phyloP scores from a whole-genome alignment of 2,797 vertebrate genomes.

The Oreochromis mossambicus region DNA sequence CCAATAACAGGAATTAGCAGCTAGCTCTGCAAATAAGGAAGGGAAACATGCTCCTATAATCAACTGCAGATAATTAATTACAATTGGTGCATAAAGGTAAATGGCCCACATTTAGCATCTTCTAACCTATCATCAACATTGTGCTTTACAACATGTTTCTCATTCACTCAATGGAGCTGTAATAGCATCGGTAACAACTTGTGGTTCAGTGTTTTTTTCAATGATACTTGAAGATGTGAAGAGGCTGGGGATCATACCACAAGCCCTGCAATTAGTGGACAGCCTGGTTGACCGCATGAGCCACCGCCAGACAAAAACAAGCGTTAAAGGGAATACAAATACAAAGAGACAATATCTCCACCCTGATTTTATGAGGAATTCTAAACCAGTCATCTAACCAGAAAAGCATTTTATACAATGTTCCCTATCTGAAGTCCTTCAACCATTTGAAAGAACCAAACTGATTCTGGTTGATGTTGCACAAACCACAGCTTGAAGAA shows the following conservation, averaged over 20 bases:
- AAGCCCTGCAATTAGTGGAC: not conserved
- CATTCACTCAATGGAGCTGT: not conserved
- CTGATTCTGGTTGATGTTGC: not conserved
- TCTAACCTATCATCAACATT: not conserved
- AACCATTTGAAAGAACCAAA: not conserved
- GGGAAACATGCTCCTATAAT: not conserved
- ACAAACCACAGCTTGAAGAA: not conserved
- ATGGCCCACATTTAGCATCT: not conserved
- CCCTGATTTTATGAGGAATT: not conserved
- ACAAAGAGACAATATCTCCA: not conserved
- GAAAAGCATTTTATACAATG: not conserved
- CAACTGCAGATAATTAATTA: not conserved
- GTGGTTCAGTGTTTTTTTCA: not conserved
- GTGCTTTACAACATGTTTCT: not conserved
- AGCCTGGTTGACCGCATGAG: not conserved
- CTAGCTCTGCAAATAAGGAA: not conserved
- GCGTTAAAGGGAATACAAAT: not conserved
- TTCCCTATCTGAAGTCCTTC: not conserved
- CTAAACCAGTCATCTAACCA: not conserved
- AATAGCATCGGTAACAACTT: not conserved
- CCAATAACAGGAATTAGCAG: not conserved
- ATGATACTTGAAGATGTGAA: not conserved
- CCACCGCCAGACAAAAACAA: rapidly evolving
- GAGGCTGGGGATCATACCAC: not conserved
- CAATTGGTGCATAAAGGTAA: not conserved